Conservation (phyloP, 1,140 invertebrate genomes). For the Limonius californicus region DNA sequence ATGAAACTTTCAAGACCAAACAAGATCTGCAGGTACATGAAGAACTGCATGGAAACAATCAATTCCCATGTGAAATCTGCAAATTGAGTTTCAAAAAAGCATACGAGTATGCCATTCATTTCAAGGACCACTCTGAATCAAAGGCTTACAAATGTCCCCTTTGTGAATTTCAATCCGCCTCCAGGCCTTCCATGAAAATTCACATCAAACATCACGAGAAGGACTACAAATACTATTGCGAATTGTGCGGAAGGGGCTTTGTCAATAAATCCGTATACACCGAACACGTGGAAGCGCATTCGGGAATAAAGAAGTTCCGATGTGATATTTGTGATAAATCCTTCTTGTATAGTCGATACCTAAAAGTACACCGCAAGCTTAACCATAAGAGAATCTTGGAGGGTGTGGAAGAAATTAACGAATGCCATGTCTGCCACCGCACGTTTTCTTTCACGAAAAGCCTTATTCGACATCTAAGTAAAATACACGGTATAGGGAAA, state of each 20-base stretch:
- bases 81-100: conserved; percentile 18
- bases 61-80: conserved; percentile 23
- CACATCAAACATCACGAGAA: conserved; percentile 51
- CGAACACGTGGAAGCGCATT: conserved; percentile 1
- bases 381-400: conserved; percentile 34
- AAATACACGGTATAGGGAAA: not conserved
- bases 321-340: conserved; percentile 50
- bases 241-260: conserved; percentile 50
- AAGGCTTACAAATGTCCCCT: not conserved
- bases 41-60: not conserved
- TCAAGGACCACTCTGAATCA: not conserved
- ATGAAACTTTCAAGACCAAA: too few species aligned
- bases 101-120: conserved; percentile 23
- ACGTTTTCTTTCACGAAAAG: conserved; percentile 18
- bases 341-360: conserved; percentile 45
- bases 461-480: conserved; percentile 10
- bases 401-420: conserved; percentile 26
- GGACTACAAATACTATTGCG: conserved; percentile 50
- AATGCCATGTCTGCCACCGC: conserved; percentile 16
- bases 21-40: too few species aligned
- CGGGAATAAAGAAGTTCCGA: conserved; percentile 32
- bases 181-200: conserved; percentile 21
- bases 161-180: not conserved
- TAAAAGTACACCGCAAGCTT: conserved; percentile 42
- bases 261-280: conserved; percentile 35